Percentiles rank a stretch among this genome's conserved stretches.
Conservation (phyloP, 2,797 vertebrate species). For the Oryzias dopingdopingensis region DNA sequence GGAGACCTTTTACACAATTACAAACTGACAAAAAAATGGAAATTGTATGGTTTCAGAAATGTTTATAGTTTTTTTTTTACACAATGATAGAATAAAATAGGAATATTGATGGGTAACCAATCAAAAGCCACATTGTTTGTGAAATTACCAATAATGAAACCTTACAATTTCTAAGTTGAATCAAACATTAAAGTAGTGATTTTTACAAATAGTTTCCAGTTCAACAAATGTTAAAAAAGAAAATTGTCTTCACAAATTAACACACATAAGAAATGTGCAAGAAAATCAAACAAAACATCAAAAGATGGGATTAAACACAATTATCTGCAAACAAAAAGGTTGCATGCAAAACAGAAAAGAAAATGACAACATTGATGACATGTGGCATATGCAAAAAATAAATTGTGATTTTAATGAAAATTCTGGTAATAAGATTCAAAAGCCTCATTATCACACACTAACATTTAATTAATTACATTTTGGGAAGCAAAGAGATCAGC, state of each 20-base stretch:
- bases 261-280: constrained; percentile 27
- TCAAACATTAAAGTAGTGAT: constrained; percentile 10
- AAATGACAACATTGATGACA: constrained; percentile 23
- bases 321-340: constrained; percentile 62
- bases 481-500: constrained; percentile 1
- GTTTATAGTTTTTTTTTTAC: no score
- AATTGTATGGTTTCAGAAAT: constrained; percentile 28
- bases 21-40: constrained; percentile 37
- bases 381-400: constrained; percentile 16
- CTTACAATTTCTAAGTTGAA: constrained; percentile 47
- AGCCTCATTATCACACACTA: constrained; percentile 15
- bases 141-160: not conserved
- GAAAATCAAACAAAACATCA: constrained; percentile 35
- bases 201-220: constrained; percentile 13
- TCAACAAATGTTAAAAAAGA: constrained; percentile 12
- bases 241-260: constrained; percentile 26
- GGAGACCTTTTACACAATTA: constrained; percentile 32
- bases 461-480: constrained; percentile 20
- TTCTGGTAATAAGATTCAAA: constrained; percentile 49
- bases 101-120: no score
- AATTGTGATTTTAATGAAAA: constrained; percentile 21
- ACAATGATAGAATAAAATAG: no score
- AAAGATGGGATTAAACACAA: constrained; percentile 52
- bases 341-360: constrained; percentile 50
- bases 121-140: no score